A percentile compares a stretch with the other conserved stretches of the same genome.
These are phyloP conservation scores for Chloromyia formosa DNA, from an alignment of 2,888 invertebrate genomes.

Conservation along the genomic window DNA sequence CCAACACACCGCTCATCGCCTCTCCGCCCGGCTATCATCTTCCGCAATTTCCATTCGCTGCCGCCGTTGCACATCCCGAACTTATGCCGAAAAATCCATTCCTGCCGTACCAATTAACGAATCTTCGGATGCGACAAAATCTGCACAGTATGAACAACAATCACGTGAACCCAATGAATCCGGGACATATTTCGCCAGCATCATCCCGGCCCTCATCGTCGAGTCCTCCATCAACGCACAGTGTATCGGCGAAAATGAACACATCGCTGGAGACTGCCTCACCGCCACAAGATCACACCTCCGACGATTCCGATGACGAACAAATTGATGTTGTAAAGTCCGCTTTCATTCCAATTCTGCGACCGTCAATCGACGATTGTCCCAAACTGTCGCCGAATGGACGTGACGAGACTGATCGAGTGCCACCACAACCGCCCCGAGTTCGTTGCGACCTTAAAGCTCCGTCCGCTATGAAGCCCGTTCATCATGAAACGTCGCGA, in stretches of 20 bases:
- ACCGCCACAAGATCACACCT: slow-evolving; percentile 67
- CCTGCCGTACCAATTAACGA: slow-evolving; percentile 69
- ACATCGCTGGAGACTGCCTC: slow-evolving; percentile 72
- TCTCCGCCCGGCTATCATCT: slow-evolving; percentile 67
- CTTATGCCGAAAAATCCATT: slow-evolving; percentile 68
- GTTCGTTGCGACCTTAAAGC: slow-evolving; percentile 69
- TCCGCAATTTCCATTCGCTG: slow-evolving; percentile 68
- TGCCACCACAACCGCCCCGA: slow-evolving; percentile 61
- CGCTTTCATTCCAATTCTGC: slow-evolving; percentile 73
- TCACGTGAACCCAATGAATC: slow-evolving; percentile 52
- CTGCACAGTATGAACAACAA: slow-evolving; percentile 52
- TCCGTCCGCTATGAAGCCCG: slow-evolving; percentile 67
- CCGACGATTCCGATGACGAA: slow-evolving; percentile 75
- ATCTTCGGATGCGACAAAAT: slow-evolving; percentile 57
- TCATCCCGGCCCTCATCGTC: slow-evolving; percentile 63
- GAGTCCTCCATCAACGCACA: slow-evolving; percentile 55
- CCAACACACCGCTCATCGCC: slow-evolving; percentile 63
- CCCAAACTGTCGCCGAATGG: slow-evolving; percentile 58
- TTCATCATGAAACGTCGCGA: slow-evolving; percentile 53
- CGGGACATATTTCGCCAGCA: slow-evolving; percentile 60
- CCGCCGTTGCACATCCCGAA: slow-evolving; percentile 66
- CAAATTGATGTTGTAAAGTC: slow-evolving; percentile 80
- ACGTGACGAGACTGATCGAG: slow-evolving; percentile 55
- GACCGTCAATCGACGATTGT: slow-evolving; percentile 64
- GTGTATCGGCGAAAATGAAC: slow-evolving; percentile 61